phyloP scores from a whole-genome alignment of 2,888 invertebrate species.

The Cataglyphis livida region DNA sequence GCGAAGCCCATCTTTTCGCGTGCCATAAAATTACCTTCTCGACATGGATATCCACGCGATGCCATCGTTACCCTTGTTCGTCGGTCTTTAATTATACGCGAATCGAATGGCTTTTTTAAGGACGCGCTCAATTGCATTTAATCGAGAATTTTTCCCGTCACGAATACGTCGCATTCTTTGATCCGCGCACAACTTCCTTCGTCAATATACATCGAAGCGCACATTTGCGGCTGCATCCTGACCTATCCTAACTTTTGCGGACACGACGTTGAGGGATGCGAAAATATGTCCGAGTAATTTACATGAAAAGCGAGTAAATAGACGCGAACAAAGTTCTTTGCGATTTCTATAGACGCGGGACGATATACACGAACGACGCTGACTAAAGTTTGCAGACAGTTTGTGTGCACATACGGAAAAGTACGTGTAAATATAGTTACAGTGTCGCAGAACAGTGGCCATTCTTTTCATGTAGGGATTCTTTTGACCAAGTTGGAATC shows the following conservation, averaged over 20 bases:
- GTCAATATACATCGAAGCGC: constrained; percentile 19
- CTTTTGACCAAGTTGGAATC: constrained; percentile 47
- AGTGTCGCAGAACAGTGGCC: constrained; percentile 7
- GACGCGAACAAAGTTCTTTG: constrained; percentile 22
- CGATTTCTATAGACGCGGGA: constrained; percentile 29
- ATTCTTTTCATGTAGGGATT: constrained; percentile 37
- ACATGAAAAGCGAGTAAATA: constrained; percentile 28
- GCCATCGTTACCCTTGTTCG: constrained; percentile 45
- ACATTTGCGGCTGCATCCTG: background rate
- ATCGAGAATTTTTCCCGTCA: constrained; percentile 16
- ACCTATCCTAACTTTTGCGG: constrained; percentile 31
- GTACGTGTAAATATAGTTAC: constrained; percentile 39
- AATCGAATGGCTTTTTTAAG: constrained; percentile 41
- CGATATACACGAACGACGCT: constrained; percentile 24
- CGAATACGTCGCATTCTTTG: constrained; percentile 32
- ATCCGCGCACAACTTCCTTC: constrained; percentile 53
- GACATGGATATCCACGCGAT: constrained; percentile 55
- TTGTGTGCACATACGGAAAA: constrained; percentile 30
- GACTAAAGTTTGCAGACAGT: constrained; percentile 46
- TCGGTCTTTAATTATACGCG: constrained; percentile 68
- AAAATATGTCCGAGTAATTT: constrained; percentile 49
- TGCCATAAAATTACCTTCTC: constrained; percentile 72
- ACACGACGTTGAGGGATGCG: constrained; percentile 17
- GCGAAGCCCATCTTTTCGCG: constrained; percentile 64
- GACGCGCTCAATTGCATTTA: constrained; percentile 8